These are phyloP conservation scores for Acleris cristana DNA, from an alignment of 2,888 invertebrate species.

Conservation along the genomic window DNA sequence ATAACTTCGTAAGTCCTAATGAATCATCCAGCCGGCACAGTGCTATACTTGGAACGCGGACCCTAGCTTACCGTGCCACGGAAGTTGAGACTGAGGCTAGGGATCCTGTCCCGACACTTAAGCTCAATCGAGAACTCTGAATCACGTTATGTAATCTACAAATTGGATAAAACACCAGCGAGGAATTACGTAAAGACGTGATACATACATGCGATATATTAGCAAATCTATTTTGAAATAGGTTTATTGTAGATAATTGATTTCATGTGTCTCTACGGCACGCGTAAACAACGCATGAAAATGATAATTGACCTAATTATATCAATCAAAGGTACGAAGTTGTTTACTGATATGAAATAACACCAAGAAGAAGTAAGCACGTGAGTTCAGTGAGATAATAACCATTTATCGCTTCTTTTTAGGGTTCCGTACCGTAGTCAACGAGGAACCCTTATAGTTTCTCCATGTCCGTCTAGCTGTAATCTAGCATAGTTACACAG, in stretches of 20 bases:
- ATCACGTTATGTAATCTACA: slow-evolving; percentile 39
- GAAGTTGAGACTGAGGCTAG: slow-evolving; percentile 45
- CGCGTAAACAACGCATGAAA: too few relatives aligned
- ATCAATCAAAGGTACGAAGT: not conserved
- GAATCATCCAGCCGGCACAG: slow-evolving; percentile 14
- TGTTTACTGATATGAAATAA: slow-evolving; percentile 2
- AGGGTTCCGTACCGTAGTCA: too few relatives aligned
- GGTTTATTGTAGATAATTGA: not conserved
- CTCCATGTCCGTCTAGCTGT: too few relatives aligned
- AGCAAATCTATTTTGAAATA: not conserved
- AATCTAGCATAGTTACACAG: too few relatives aligned
- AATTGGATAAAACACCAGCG: slow-evolving; percentile 34
- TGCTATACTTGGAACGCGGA: slow-evolving; percentile 45
- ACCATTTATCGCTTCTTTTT: too few relatives aligned
- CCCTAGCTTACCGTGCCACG: slow-evolving; percentile 49
- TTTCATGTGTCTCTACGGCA: too few relatives aligned
- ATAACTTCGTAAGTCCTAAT: slow-evolving; percentile 23
- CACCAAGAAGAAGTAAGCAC: too few relatives aligned
- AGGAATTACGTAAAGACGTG: slow-evolving; percentile 13
- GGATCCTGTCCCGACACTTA: slow-evolving; percentile 41
- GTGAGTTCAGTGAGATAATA: too few relatives aligned
- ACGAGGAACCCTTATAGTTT: too few relatives aligned
- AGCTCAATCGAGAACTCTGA: slow-evolving; percentile 32
- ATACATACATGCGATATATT: not conserved
- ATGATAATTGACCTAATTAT: too few relatives aligned